These are phyloP conservation scores for Cromileptes altivelis DNA, from an alignment of 2,113 vertebrate species.

Conservation along the genomic window DNA sequence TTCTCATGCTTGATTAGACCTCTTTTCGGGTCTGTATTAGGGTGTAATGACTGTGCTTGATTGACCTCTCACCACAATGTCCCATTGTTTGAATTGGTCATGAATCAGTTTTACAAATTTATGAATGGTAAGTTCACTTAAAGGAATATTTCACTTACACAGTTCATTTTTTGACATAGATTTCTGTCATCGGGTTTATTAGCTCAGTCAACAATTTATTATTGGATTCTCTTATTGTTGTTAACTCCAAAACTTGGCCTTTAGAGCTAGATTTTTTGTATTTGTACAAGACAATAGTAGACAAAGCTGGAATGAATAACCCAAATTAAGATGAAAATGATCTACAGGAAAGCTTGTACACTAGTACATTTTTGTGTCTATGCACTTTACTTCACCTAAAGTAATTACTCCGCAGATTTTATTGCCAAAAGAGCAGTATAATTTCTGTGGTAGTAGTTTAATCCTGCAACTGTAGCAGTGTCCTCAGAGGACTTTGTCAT, in stretches of 20 bases:
- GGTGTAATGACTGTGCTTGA: background rate
- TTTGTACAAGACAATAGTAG: background rate
- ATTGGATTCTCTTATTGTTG: background rate
- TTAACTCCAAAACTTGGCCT: background rate
- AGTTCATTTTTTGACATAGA: background rate
- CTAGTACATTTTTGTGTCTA: background rate
- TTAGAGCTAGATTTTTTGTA: background rate
- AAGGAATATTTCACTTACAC: too few species aligned
- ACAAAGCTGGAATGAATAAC: background rate
- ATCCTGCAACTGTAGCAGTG: conserved; percentile 8
- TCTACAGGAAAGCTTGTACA: background rate
- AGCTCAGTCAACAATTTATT: background rate
- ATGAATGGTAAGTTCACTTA: background rate
- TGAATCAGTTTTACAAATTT: background rate
- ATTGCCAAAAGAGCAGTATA: conserved; percentile 27
- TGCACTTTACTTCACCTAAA: background rate
- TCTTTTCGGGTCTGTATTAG: background rate
- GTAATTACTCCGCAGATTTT: background rate
- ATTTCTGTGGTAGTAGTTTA: conserved; percentile 4
- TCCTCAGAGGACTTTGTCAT: conserved; percentile 28
- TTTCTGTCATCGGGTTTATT: background rate
- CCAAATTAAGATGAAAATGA: background rate
- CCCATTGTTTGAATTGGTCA: background rate
- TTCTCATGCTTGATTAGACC: background rate
- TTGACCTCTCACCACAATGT: background rate